A percentile compares a stretch with the other conserved stretches of the same genome.
phyloP scores from a whole-genome alignment of 2,888 invertebrate genomes.

The Anoncus sp. region DNA sequence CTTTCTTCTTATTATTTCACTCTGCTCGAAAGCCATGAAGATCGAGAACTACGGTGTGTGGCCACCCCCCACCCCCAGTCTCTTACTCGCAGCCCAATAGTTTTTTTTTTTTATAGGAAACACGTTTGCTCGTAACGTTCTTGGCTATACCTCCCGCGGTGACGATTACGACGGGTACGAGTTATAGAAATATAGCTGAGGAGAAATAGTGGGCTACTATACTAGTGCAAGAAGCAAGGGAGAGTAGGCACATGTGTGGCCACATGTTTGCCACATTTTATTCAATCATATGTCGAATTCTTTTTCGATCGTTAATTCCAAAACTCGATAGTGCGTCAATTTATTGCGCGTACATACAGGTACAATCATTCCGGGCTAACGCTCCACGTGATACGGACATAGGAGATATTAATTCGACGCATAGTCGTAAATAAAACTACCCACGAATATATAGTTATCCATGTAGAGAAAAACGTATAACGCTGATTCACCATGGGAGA shows the following conservation, averaged over 20 bases:
- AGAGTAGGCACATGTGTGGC: not conserved
- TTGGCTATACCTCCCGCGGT: slow-evolving; percentile 47
- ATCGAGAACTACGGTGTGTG: slow-evolving; percentile 44
- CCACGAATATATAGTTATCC: too few relatives aligned
- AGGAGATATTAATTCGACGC: too few relatives aligned
- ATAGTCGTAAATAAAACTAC: too few relatives aligned
- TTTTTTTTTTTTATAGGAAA: slow-evolving; percentile 81
- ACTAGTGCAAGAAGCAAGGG: not conserved
- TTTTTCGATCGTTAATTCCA: slow-evolving; percentile 17
- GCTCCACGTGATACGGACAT: too few relatives aligned
- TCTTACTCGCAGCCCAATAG: slow-evolving; percentile 68
- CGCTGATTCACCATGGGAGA: too few relatives aligned
- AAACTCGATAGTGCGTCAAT: slow-evolving; percentile 1
- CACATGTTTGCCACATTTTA: slow-evolving; percentile 13
- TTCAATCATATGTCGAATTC: slow-evolving; percentile 11
- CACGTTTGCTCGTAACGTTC: slow-evolving; percentile 66
- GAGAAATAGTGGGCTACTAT: slow-evolving; percentile 4
- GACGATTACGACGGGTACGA: slow-evolving; percentile 50
- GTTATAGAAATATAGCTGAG: slow-evolving; percentile 33
- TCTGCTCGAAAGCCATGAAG: slow-evolving; percentile 12
- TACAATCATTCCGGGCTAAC: too few relatives aligned
- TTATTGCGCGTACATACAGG: not conserved
- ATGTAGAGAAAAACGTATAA: too few relatives aligned
- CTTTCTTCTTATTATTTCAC: slow-evolving; percentile 8
- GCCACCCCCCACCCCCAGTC: not conserved